phyloP scores from a whole-genome alignment of 1,140 invertebrate species.

The Lordiphosa collinella region DNA sequence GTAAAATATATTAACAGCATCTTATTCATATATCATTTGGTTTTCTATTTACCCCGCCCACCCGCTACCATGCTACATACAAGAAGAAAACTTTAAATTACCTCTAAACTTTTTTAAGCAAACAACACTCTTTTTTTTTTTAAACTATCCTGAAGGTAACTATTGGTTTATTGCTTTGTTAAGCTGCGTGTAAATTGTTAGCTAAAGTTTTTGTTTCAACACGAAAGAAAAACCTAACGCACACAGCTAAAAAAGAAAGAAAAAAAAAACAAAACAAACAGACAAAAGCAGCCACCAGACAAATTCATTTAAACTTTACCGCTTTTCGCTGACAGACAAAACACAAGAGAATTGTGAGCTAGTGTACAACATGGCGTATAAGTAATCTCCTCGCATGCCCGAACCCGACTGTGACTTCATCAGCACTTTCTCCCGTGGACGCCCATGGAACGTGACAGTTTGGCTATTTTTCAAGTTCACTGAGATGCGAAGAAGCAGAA shows the following conservation, averaged over 20 bases:
- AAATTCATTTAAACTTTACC: slow-evolving; percentile 60
- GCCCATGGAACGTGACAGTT: slow-evolving; percentile 59
- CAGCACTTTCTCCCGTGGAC: slow-evolving; percentile 36
- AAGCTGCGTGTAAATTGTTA: slow-evolving; percentile 13
- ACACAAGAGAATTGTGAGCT: slow-evolving; percentile 16
- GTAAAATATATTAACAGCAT: no score
- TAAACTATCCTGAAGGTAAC: no score
- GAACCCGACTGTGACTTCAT: slow-evolving; percentile 22
- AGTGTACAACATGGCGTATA: slow-evolving; percentile 46
- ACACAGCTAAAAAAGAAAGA: not conserved
- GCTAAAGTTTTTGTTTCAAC: slow-evolving; percentile 20
- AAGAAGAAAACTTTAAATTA: no score
- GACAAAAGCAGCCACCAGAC: slow-evolving; percentile 22
- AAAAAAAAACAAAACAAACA: slow-evolving; percentile 9
- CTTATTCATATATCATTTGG: no score
- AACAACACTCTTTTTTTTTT: no score
- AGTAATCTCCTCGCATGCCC: slow-evolving; percentile 39
- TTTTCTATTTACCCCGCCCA: no score
- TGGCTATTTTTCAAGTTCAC: slow-evolving; percentile 58
- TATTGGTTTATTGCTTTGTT: slow-evolving; percentile 12
- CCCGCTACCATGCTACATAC: no score
- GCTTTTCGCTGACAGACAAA: slow-evolving; percentile 2
- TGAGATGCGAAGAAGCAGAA: slow-evolving; percentile 7
- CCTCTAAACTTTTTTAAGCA: no score
- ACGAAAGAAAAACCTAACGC: slow-evolving; percentile 6